Conservation (phyloP, 2,888 invertebrate genomes). For the Xestobium rufovillosum region DNA sequence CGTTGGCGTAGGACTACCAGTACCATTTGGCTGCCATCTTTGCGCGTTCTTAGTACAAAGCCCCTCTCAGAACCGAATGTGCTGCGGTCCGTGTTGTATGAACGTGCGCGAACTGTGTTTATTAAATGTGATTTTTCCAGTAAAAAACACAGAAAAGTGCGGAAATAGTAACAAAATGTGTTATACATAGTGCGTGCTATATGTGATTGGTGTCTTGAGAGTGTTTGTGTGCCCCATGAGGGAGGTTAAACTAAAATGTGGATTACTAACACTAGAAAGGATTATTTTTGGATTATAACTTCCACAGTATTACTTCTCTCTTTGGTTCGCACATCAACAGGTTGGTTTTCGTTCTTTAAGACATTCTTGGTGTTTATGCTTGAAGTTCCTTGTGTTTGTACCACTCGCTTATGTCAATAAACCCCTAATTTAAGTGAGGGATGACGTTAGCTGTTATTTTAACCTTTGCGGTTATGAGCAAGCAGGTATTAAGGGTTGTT, state of each 20-base stretch:
- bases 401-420: too few relatives aligned
- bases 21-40: conserved; percentile 39
- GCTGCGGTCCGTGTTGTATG: conserved; percentile 27
- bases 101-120: conserved; percentile 23
- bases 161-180: conserved; percentile 28
- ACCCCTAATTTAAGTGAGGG: too few relatives aligned
- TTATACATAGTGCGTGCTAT: conserved; percentile 34
- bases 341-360: conserved; percentile 48
- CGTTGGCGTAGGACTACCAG: conserved; percentile 35
- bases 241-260: conserved; percentile 51
- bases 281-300: conserved; percentile 60
- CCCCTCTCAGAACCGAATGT: conserved; percentile 30
- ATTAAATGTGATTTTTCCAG: conserved; percentile 23
- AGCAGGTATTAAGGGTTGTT: too few relatives aligned
- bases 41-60: conserved; percentile 37
- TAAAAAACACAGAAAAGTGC: conserved; percentile 22
- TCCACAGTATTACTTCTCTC: conserved; percentile 45
- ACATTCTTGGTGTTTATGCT: too few relatives aligned
- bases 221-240: conserved; percentile 41
- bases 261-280: conserved; percentile 58
- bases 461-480: too few relatives aligned
- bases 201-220: conserved; percentile 44
- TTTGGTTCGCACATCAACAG: conserved; percentile 51
- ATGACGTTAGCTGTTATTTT: too few relatives aligned
- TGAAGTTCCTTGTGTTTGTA: too few relatives aligned